A percentile compares a stretch with the other conserved stretches of the same genome.
Evolutionary conservation across 2,888 invertebrate genomes (phyloP).

Genomic region (Anticlea derivata): DNA sequence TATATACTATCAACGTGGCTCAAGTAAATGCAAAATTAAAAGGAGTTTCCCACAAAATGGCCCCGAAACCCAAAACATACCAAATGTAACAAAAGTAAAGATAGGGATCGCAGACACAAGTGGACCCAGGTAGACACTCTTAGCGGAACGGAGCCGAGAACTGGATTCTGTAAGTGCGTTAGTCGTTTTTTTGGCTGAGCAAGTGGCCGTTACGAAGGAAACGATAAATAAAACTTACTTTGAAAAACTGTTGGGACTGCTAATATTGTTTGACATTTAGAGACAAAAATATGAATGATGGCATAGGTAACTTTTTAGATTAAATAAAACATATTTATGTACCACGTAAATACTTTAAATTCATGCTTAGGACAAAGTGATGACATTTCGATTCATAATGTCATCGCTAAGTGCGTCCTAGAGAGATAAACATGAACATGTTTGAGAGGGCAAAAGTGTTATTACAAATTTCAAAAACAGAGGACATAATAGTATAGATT

Average conservation of each 20-base stretch:
- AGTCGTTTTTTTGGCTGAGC: slow-evolving; percentile 62
- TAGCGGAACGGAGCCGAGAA: slow-evolving; percentile 62
- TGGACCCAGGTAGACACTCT: slow-evolving; percentile 73
- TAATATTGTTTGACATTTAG: slow-evolving; percentile 29
- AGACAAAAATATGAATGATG: slow-evolving; percentile 17
- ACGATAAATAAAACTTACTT: slow-evolving; percentile 59
- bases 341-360: too few relatives aligned
- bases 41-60: too few relatives aligned
- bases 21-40: too few relatives aligned
- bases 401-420: too few relatives aligned
- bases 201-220: slow-evolving; percentile 75
- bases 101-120: slow-evolving; percentile 66
- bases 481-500: background rate
- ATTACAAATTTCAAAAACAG: too few relatives aligned
- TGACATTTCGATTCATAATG: too few relatives aligned
- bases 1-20: too few relatives aligned
- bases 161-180: slow-evolving; percentile 71
- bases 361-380: too few relatives aligned
- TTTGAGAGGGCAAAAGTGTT: too few relatives aligned
- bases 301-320: background rate
- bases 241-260: slow-evolving; percentile 34
- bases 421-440: too few relatives aligned
- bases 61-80: too few relatives aligned
- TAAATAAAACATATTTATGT: too few relatives aligned
- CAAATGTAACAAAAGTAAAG: slow-evolving; percentile 35